Percentiles rank a stretch among this genome's conserved stretches.
These are phyloP conservation scores for Peromyscus melanophrys DNA, from an alignment of 2,797 vertebrate genomes.

Conservation along the genomic window DNA sequence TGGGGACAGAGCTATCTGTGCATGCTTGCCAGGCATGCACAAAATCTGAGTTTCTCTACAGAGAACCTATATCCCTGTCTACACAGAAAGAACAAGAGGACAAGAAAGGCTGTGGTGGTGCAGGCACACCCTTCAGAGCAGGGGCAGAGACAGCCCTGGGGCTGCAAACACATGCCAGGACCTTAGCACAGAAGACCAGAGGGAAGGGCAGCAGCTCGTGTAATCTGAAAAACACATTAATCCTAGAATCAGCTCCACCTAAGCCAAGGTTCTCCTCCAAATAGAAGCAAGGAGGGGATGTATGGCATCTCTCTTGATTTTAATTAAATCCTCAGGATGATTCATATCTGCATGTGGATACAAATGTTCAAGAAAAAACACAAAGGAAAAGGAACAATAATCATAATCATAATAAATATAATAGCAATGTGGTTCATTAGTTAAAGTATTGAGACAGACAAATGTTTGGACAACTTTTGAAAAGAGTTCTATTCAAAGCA, in stretches of 20 bases:
- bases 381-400: background rate
- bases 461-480: background rate
- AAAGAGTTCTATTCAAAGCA: background rate
- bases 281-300: background rate
- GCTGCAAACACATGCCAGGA: background rate
- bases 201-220: background rate
- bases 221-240: background rate
- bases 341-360: background rate
- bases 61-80: background rate
- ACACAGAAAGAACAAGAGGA: fast-evolving
- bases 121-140: background rate
- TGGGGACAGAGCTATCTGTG: too few relatives aligned
- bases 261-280: background rate
- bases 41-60: background rate
- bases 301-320: background rate
- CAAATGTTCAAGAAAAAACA: background rate
- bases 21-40: background rate
- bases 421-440: too few relatives aligned
- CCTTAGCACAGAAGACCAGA: background rate
- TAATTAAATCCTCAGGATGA: background rate
- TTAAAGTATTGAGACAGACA: background rate
- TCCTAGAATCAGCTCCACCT: background rate
- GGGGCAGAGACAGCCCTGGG: background rate
- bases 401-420: background rate
- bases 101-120: background rate